Conservation (phyloP, 2,797 vertebrate species). For the Morelia viridis region DNA sequence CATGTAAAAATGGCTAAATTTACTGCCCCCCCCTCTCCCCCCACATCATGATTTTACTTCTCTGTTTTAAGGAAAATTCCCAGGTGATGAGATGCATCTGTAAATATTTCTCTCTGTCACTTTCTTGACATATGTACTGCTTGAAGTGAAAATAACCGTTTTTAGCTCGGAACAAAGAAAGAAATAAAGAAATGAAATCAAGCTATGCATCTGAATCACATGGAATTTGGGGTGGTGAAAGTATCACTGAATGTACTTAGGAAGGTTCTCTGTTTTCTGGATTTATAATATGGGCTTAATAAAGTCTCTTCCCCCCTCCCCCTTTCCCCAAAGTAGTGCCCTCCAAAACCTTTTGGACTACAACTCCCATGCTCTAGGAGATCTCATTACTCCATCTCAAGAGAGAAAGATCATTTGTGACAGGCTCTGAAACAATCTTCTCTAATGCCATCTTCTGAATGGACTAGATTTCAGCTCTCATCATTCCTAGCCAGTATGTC, state of each 20-base stretch:
- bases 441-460: not conserved
- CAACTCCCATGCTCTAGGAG: not conserved
- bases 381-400: not conserved
- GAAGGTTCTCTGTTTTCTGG: conserved; percentile 61
- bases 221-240: conserved; percentile 49
- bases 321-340: not conserved
- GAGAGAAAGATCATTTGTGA: not conserved
- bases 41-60: conserved; percentile 64
- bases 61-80: conserved; percentile 53
- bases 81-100: conserved; percentile 46
- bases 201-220: conserved; percentile 72
- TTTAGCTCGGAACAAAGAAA: conserved; percentile 60
- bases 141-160: conserved; percentile 72
- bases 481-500: not conserved
- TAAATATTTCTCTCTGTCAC: conserved; percentile 64
- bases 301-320: not conserved
- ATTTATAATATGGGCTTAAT: conserved; percentile 33
- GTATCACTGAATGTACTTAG: conserved; percentile 67
- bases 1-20: conserved; percentile 75
- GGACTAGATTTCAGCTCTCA: not conserved
- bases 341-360: not conserved
- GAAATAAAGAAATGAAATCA: conserved; percentile 40
- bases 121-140: conserved; percentile 49
- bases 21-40: conserved; percentile 54
- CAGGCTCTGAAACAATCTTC: not conserved